Evolutionary conservation across 2,113 vertebrate genomes (phyloP).

Genomic region (Physeter macrocephalus): DNA sequence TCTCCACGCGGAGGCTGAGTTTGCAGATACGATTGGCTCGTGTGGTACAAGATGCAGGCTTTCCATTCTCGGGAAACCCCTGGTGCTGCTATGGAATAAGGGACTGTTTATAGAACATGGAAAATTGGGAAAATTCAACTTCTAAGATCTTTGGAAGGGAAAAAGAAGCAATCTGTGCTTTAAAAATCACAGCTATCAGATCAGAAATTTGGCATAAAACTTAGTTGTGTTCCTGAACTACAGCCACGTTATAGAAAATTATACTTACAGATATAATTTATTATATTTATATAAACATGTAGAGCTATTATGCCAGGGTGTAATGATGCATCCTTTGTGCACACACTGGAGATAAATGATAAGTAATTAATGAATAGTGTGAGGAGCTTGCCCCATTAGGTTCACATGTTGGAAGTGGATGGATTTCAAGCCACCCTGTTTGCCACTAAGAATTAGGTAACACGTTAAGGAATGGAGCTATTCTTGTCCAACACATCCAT

Average conservation of each 20-base stretch:
- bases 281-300: background rate
- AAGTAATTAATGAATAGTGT: background rate
- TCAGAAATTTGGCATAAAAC: conserved; percentile 24
- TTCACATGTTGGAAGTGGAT: background rate
- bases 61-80: background rate
- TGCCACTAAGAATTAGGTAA: background rate
- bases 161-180: background rate
- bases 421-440: background rate
- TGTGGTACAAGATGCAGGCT: background rate
- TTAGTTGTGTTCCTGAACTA: background rate
- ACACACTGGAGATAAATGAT: background rate
- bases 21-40: background rate
- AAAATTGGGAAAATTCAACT: background rate
- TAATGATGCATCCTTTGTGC: background rate
- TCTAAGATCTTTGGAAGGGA: background rate
- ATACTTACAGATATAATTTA: background rate
- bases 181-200: background rate
- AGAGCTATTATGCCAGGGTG: background rate
- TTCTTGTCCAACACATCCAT: background rate
- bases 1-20: background rate
- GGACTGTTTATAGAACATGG: background rate
- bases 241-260: background rate
- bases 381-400: background rate
- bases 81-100: background rate
- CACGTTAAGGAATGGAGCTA: background rate